Conservation (phyloP, 1,140 invertebrate species). For the Ephestia elutella region DNA sequence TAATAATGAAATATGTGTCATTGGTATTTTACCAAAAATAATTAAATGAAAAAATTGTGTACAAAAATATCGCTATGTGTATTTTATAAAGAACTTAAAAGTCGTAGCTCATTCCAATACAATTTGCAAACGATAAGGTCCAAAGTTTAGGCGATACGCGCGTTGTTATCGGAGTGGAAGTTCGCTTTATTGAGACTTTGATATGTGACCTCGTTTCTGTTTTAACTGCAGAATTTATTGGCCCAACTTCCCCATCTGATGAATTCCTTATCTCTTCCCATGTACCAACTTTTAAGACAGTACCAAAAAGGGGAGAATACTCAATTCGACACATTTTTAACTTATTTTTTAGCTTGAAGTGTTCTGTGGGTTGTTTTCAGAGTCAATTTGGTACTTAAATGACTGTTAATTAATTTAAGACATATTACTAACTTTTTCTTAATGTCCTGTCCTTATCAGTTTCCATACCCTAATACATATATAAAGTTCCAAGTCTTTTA, state of each 20-base stretch:
- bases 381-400: too few relatives aligned
- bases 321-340: too few relatives aligned
- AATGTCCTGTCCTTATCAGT: too few relatives aligned
- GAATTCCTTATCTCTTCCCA: not conserved
- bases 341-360: not conserved
- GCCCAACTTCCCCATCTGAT: not conserved
- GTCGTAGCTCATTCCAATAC: not conserved
- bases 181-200: not conserved
- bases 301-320: not conserved
- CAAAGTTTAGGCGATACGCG: not conserved
- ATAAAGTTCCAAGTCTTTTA: too few relatives aligned
- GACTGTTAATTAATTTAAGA: too few relatives aligned
- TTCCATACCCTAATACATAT: too few relatives aligned
- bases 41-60: too few relatives aligned
- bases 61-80: too few relatives aligned
- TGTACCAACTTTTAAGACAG: not conserved
- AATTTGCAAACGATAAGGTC: not conserved
- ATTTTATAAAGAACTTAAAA: not conserved
- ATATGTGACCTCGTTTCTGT: slow-evolving; percentile 1
- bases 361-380: not conserved
- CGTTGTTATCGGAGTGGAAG: not conserved
- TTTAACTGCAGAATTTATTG: slow-evolving; percentile 1
- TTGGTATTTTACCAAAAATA: too few relatives aligned
- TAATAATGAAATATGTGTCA: too few relatives aligned
- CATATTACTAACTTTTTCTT: too few relatives aligned